A percentile compares a stretch with the other conserved stretches of the same genome.
Evolutionary conservation across 2,888 invertebrate genomes (phyloP).

Genomic region (Chalcosyrphus nemorum): DNA sequence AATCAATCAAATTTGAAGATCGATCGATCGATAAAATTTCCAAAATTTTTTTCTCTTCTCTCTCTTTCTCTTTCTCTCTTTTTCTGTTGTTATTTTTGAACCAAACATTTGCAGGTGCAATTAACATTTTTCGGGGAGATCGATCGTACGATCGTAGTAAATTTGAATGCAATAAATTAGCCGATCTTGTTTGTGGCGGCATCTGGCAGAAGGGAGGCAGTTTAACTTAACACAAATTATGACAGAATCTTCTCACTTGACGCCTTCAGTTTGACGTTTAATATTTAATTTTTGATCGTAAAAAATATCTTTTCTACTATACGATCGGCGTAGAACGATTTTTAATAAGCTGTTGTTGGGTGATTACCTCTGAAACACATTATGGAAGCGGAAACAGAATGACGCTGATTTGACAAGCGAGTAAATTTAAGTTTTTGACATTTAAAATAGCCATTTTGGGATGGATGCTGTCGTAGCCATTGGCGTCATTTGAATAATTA

Average conservation of each 20-base stretch:
- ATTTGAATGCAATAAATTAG: slow-evolving; percentile 33
- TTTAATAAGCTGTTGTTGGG: slow-evolving; percentile 18
- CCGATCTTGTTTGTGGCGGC: slow-evolving; percentile 13
- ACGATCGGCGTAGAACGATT: slow-evolving; percentile 3
- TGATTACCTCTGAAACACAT: background rate
- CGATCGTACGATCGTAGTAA: slow-evolving; percentile 7
- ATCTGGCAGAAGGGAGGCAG: background rate
- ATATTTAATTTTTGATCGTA: slow-evolving; percentile 14
- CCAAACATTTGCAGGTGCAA: slow-evolving; percentile 39
- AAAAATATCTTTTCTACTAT: slow-evolving; percentile 25
- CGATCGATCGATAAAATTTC: slow-evolving; percentile 30
- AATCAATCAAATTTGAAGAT: slow-evolving; percentile 65
- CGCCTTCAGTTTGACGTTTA: slow-evolving; percentile 47
- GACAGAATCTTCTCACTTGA: slow-evolving; percentile 31
- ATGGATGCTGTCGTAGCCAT: background rate
- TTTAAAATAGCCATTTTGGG: slow-evolving; percentile 21
- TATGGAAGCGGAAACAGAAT: slow-evolving; percentile 50
- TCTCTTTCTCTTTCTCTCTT: background rate
- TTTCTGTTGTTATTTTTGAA: background rate
- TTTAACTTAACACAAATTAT: slow-evolving; percentile 16
- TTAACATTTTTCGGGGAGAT: slow-evolving; percentile 44
- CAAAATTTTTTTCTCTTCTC: background rate
- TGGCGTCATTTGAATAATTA: slow-evolving; percentile 52
- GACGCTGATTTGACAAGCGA: slow-evolving; percentile 26
- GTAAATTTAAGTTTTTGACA: slow-evolving; percentile 46